Evolutionary conservation across 1,140 invertebrate genomes (phyloP), one percentile per base, ranked within the genome.

Genomic region (Sitobion miscanthi): DNA sequence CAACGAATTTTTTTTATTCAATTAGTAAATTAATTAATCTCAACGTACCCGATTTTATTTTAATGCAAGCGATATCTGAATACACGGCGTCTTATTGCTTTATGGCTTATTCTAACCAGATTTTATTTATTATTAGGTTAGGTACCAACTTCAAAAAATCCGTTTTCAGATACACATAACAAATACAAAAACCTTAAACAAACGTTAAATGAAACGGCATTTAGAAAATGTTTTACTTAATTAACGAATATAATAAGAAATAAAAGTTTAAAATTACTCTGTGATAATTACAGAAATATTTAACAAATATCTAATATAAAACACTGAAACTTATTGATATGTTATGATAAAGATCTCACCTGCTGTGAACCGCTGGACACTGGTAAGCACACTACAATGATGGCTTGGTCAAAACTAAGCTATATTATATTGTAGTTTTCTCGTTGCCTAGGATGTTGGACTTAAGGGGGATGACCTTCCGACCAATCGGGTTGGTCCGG

Each of bases 401-500:
- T 42, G 7, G 8, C 21, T 85, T 42, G 42, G 20, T n/a, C 38
- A 52, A 30, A 30, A 93, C n/a, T 30, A 20, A 14, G 38, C 17
- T 52, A 92, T 92, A 54, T 93, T 93, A 85, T 93, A 93, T 90
- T 93, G 35, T 62, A 35, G 49, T 86, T 54, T 57, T 49, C n/a
- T 93, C 14, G 47, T 42, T 45, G 25, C 9, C 21, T n/a, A 17
- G 45, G 17, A n/a, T 45, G 47, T 52, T 30, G 35, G 9, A 93
- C 35, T 85, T 86, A 54, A 49, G 91, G 91, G 91, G 62, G 30
- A 92, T 54, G 38, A 93, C 91, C 91, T 93, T 93, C 69, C 9
- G 82, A 52, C 69, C 90, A 83, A 93, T 93, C 91, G 91, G 91
- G 91, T 93, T 85, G 91, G 25, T 93, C 91, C 91, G 91, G 91